Evolutionary conservation across 37 sponge, comb jelly and placozoan genomes (phyloP), one percentile per base, ranked within the genome.

Genomic region (Crambe crambe): DNA sequence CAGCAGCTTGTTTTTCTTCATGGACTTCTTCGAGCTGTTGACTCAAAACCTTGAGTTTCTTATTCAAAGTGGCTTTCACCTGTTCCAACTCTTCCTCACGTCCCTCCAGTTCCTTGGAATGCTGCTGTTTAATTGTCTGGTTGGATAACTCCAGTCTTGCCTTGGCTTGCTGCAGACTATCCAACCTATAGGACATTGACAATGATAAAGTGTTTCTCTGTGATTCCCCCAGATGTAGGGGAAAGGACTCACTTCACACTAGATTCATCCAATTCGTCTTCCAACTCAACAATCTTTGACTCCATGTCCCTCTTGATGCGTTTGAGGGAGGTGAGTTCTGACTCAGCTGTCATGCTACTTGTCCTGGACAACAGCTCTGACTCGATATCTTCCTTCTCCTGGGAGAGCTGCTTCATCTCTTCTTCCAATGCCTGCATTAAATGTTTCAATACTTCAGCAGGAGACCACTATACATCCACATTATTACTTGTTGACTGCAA

Each of bases 191-290:
- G 9, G 25, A 47, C 51, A 47, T n/a, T n/a, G n/a, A n/a, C n/a
- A n/a, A n/a, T n/a, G n/a, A n/a, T n/a, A n/a, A n/a, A n/a, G n/a
- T n/a, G n/a, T n/a, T n/a, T n/a, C n/a, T n/a, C n/a, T n/a, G n/a
- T n/a, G n/a, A n/a, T 47, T 47, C 12, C 51, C 12, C 51, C 6
- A 15, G 51, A 47, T 6, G 12, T 47, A 47, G 12, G 12, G 51
- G 12, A 15, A 12, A 41, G 70, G 30, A 86, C 84, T 39, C 56
- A 82, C 80, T 88, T 86, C 31, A 81, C 34, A 37, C 85, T 88
- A 40, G 80, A 77, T 31, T 97, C 98, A 68, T 97, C 98, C 66
- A 97, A 78, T 42, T 99, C 99, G 51, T 99, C 99, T 62, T 99
- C 97, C 29, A 91, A 77, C 54, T 92, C 99, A 31, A 90, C 95